phyloP scores from a whole-genome alignment of 2,797 vertebrate genomes.

The Acipenser transmontanus region DNA sequence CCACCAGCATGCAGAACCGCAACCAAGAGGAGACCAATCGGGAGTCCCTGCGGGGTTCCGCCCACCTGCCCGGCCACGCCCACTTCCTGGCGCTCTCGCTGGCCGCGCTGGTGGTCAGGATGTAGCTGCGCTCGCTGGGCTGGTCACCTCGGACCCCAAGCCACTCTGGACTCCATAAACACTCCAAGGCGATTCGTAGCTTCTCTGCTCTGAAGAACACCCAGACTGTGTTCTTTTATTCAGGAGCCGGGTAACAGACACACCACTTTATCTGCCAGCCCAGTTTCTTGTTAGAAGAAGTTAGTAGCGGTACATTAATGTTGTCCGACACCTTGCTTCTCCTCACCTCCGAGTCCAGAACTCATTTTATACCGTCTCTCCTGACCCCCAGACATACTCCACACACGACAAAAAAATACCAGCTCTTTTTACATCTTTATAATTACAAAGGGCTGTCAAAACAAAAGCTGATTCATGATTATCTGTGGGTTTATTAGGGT shows the following conservation, averaged over 20 bases:
- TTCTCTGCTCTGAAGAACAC: background rate
- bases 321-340: too few relatives aligned
- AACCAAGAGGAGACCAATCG: conserved; percentile 72
- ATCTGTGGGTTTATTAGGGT: too few relatives aligned
- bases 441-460: too few relatives aligned
- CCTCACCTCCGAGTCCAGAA: too few relatives aligned
- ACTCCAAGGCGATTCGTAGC: background rate
- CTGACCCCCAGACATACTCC: too few relatives aligned
- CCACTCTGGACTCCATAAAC: background rate
- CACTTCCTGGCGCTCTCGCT: conserved; percentile 43
- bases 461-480: too few relatives aligned
- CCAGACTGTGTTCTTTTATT: background rate
- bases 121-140: conserved; percentile 27
- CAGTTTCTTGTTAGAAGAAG: too few relatives aligned
- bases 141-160: background rate
- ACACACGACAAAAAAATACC: too few relatives aligned
- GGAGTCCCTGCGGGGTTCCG: conserved; percentile 68
- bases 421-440: too few relatives aligned
- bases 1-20: conserved; percentile 40
- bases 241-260: conserved; percentile 6
- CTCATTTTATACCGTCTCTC: too few relatives aligned
- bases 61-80: conserved; percentile 31
- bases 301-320: too few relatives aligned
- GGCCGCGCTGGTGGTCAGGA: conserved; percentile 33
- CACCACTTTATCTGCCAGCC: too few relatives aligned